A percentile compares a stretch with the other conserved stretches of the same genome.
These are phyloP conservation scores for Drosophila quadrilineata DNA, from an alignment of 1,140 invertebrate genomes.

Conservation along the genomic window DNA sequence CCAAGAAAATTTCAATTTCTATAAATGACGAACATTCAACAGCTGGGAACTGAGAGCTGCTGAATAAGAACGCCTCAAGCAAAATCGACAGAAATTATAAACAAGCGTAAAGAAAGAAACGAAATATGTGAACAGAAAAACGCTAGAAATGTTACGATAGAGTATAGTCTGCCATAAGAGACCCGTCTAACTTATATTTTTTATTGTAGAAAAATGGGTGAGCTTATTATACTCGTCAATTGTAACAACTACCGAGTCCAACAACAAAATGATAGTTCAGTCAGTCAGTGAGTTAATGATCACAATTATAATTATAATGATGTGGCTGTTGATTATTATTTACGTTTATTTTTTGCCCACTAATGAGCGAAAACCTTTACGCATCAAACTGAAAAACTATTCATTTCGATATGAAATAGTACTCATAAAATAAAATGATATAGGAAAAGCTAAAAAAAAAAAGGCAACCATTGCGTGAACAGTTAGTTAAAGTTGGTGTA, in stretches of 20 bases:
- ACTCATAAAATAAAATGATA: neutral
- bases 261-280: too few species aligned
- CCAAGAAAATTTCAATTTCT: slow-evolving; percentile 72
- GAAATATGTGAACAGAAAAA: slow-evolving; percentile 12
- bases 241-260: too few species aligned
- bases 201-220: too few species aligned
- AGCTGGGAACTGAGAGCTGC: slow-evolving; percentile 1
- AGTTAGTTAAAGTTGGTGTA: slow-evolving; percentile 20
- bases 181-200: too few species aligned
- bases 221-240: too few species aligned
- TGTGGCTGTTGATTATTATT: slow-evolving; percentile 50
- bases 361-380: slow-evolving; percentile 44
- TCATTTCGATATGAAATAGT: slow-evolving; percentile 7
- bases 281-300: slow-evolving; percentile 73
- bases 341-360: slow-evolving; percentile 37
- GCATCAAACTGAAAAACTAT: too few species aligned
- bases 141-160: too few species aligned
- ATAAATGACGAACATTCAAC: slow-evolving; percentile 31
- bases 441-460: too few species aligned
- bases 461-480: neutral
- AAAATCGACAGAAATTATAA: slow-evolving; percentile 41
- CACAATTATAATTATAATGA: slow-evolving; percentile 62
- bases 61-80: slow-evolving; percentile 14
- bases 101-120: slow-evolving; percentile 27
- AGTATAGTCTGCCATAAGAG: too few species aligned